Conservation (phyloP, 2,888 invertebrate species). For the Andrena chrysosceles region DNA sequence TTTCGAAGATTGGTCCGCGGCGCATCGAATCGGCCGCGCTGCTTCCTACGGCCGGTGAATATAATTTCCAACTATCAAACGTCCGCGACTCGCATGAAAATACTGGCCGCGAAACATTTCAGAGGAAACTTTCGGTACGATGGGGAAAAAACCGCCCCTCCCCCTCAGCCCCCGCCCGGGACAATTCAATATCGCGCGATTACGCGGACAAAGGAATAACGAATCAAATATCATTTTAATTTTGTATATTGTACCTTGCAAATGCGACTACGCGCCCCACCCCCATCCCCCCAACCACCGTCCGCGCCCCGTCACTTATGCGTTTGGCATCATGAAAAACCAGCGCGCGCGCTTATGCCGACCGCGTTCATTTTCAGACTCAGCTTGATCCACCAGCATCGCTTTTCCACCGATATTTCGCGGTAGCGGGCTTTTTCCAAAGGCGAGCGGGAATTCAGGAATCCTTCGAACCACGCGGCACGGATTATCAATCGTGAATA, state of each 20-base stretch:
- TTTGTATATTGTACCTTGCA: slow-evolving; percentile 65
- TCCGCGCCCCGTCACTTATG: slow-evolving; percentile 20
- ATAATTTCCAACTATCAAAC: slow-evolving; percentile 70
- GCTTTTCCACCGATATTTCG: slow-evolving; percentile 4
- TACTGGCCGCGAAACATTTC: slow-evolving; percentile 54
- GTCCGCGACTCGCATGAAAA: slow-evolving; percentile 53
- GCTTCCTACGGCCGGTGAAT: slow-evolving; percentile 9
- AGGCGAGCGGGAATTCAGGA: slow-evolving; percentile 5
- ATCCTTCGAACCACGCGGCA: neutral
- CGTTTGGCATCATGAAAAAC: slow-evolving; percentile 58
- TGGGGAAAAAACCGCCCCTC: slow-evolving; percentile 46
- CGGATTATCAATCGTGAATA: slow-evolving; percentile 9
- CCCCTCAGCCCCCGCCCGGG: slow-evolving; percentile 32
- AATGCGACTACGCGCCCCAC: slow-evolving; percentile 10
- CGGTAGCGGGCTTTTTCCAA: neutral
- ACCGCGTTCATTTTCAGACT: slow-evolving; percentile 51
- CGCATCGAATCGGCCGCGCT: slow-evolving; percentile 29
- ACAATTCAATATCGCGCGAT: slow-evolving; percentile 70
- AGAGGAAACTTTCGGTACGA: slow-evolving; percentile 33
- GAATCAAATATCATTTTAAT: slow-evolving; percentile 71
- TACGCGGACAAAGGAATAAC: slow-evolving; percentile 65
- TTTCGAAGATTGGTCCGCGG: slow-evolving; percentile 60
- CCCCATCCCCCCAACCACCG: neutral
- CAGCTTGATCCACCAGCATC: neutral
- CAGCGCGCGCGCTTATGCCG: slow-evolving; percentile 42